Conservation (phyloP, 2,113 vertebrate species). For the Pelecanus crispus region DNA sequence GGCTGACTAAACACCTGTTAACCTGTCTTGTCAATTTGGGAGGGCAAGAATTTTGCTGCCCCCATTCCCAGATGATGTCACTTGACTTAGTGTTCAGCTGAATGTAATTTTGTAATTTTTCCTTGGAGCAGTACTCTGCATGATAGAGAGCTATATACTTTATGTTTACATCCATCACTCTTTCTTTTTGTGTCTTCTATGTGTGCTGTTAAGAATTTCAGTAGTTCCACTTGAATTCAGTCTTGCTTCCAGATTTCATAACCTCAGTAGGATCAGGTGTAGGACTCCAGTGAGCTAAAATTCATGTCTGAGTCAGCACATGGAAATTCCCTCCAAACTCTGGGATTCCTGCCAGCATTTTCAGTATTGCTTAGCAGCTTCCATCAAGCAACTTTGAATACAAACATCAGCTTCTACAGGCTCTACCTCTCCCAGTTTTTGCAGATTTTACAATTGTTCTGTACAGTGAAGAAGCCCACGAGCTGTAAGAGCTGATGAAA, state of each 20-base stretch:
- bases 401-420: not conserved
- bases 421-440: not conserved
- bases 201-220: not conserved
- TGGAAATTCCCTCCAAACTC: slow-evolving; percentile 25
- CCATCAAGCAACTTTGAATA: not conserved
- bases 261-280: slow-evolving; percentile 1
- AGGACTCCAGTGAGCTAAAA: not conserved
- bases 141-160: not conserved
- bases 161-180: not conserved
- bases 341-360: slow-evolving; percentile 47
- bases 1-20: not conserved
- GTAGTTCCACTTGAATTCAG: not conserved
- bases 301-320: slow-evolving; percentile 51
- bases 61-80: not conserved
- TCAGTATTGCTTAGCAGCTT: slow-evolving; percentile 44
- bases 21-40: not conserved
- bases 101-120: not conserved
- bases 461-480: not conserved
- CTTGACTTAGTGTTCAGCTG: not conserved
- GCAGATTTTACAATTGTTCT: not conserved
- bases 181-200: not conserved
- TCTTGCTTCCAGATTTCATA: not conserved
- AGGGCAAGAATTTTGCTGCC: not conserved
- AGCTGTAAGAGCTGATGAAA: slow-evolving; percentile 8
- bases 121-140: not conserved